Evolutionary conservation across 2,113 vertebrate species (phyloP).

Genomic region (Lagopus leucura): DNA sequence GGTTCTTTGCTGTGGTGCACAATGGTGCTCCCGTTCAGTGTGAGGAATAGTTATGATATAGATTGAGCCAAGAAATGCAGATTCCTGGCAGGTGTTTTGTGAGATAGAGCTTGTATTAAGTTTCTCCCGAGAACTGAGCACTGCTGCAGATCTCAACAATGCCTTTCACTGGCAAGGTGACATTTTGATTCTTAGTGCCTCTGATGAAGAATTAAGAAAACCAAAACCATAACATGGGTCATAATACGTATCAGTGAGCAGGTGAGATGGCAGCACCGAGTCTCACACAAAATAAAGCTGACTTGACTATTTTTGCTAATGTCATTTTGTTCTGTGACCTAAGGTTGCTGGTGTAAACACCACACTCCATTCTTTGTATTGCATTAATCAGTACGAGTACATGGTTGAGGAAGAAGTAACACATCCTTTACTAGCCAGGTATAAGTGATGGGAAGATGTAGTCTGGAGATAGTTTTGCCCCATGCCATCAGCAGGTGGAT

Average conservation of each 20-base stretch:
- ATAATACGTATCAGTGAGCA: neutral
- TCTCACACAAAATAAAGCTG: neutral
- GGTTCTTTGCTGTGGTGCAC: neutral
- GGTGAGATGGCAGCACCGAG: neutral
- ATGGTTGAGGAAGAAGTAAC: neutral
- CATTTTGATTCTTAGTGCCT: neutral
- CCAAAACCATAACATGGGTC: neutral
- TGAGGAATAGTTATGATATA: neutral
- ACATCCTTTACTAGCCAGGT: neutral
- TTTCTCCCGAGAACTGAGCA: neutral
- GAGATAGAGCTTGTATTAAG: neutral
- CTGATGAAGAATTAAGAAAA: neutral
- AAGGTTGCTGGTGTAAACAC: neutral
- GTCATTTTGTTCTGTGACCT: neutral
- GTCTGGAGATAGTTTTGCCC: neutral
- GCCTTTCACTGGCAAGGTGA: neutral
- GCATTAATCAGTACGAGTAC: neutral
- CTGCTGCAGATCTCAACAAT: neutral
- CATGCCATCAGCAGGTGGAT: neutral
- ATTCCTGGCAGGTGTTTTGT: neutral
- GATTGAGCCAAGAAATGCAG: neutral
- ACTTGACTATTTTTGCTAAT: neutral
- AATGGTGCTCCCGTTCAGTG: neutral
- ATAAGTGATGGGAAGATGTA: neutral
- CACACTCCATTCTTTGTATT: neutral